A percentile compares a stretch with the other conserved stretches of the same genome.
These are phyloP conservation scores for Polypedilum vanderplanki DNA, from an alignment of 1,140 invertebrate species.

Conservation along the genomic window DNA sequence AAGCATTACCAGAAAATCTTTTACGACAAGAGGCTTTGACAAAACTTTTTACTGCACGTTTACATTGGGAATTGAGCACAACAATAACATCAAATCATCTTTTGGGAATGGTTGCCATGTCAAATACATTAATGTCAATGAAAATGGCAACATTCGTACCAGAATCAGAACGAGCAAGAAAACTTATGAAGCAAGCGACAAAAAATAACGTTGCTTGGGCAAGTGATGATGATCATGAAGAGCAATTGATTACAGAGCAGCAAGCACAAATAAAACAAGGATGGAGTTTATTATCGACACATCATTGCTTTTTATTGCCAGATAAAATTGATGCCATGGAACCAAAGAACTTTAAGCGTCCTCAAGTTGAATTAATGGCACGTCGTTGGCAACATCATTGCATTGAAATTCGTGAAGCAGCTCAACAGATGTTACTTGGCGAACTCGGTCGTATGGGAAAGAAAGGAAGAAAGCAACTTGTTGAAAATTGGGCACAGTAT, in stretches of 20 bases:
- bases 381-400: slow-evolving; percentile 97
- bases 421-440: slow-evolving; percentile 89
- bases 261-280: slow-evolving; percentile 91
- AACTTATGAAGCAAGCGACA: slow-evolving; percentile 55
- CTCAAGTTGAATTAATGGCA: slow-evolving; percentile 94
- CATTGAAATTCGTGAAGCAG: slow-evolving; percentile 91
- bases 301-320: slow-evolving; percentile 93
- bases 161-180: slow-evolving; percentile 64
- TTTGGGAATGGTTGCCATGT: slow-evolving; percentile 84
- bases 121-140: slow-evolving; percentile 98
- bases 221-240: slow-evolving; percentile 70
- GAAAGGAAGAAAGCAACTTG: slow-evolving; percentile 83
- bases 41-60: slow-evolving; percentile 71
- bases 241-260: slow-evolving; percentile 66
- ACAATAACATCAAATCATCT: slow-evolving; percentile 94
- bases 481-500: slow-evolving; percentile 93
- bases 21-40: slow-evolving; percentile 68
- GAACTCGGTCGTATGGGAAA: slow-evolving; percentile 85
- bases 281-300: slow-evolving; percentile 90
- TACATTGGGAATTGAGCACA: slow-evolving; percentile 93
- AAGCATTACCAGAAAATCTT: slow-evolving; percentile 65
- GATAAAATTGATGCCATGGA: slow-evolving; percentile 71
- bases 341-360: slow-evolving; percentile 76
- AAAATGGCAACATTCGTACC: slow-evolving; percentile 88
- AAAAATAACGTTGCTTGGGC: slow-evolving; percentile 48